These are phyloP conservation scores for Proterorhinus semilunaris DNA, from an alignment of 2,113 vertebrate species.

Conservation along the genomic window DNA sequence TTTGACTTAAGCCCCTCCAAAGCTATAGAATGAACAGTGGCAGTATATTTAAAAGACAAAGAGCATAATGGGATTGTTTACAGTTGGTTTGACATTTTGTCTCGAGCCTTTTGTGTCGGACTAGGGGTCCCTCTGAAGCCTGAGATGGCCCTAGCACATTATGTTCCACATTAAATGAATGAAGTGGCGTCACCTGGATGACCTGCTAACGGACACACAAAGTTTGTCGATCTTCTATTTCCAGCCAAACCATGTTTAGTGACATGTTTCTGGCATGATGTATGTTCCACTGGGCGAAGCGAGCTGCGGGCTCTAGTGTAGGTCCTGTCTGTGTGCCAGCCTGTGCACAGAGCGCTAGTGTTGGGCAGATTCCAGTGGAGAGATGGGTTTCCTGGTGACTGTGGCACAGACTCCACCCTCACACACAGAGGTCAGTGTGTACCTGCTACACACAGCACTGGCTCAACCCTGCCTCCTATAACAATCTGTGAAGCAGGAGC, in stretches of 20 bases:
- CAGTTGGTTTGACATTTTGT: slow-evolving; percentile 71
- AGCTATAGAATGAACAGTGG: slow-evolving; percentile 48
- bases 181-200: slow-evolving; percentile 61
- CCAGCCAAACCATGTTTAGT: slow-evolving; percentile 56
- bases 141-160: slow-evolving; percentile 21
- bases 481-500: slow-evolving; percentile 5
- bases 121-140: slow-evolving; percentile 53
- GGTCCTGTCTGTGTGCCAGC: slow-evolving; percentile 54
- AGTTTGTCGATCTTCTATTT: slow-evolving; percentile 59
- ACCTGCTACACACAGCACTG: slow-evolving; percentile 52
- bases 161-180: slow-evolving; percentile 35
- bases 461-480: slow-evolving; percentile 21
- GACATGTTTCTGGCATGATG: slow-evolving; percentile 43
- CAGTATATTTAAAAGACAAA: slow-evolving; percentile 65
- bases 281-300: slow-evolving; percentile 57
- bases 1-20: slow-evolving; percentile 13
- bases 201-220: slow-evolving; percentile 36
- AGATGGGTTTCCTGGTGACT: slow-evolving; percentile 69
- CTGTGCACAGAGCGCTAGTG: slow-evolving; percentile 56
- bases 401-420: slow-evolving; percentile 34
- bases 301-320: slow-evolving; percentile 47
- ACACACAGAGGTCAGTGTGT: slow-evolving; percentile 58
- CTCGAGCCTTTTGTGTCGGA: slow-evolving; percentile 49
- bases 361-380: slow-evolving; percentile 60
- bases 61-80: slow-evolving; percentile 70